Percentiles rank a stretch among this genome's conserved stretches.
Conservation (phyloP, 2,888 invertebrate genomes). For the Ochropleura plecta region DNA sequence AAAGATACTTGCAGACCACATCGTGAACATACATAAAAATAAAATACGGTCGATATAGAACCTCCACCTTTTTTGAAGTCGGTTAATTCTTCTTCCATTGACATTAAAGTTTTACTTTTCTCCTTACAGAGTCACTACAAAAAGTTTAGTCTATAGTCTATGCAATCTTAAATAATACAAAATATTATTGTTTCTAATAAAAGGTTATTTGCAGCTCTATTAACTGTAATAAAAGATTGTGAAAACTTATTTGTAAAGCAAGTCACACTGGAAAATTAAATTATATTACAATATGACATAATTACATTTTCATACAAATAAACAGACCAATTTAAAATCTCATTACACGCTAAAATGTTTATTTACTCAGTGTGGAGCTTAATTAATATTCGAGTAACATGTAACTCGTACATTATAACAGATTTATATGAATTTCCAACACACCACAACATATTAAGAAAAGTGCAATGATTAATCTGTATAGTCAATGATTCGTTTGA, state of each 20-base stretch:
- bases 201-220: conserved; percentile 1
- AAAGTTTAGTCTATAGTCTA: not conserved
- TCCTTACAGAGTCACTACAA: not conserved
- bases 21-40: too few species aligned
- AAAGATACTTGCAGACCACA: too few species aligned
- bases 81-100: not conserved
- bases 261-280: not conserved
- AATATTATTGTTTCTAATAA: not conserved
- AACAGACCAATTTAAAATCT: not conserved
- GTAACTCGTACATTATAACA: not conserved
- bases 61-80: too few species aligned
- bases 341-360: not conserved
- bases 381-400: not conserved
- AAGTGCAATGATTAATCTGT: not conserved
- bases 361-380: not conserved
- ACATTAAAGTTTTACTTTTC: not conserved
- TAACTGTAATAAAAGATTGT: not conserved
- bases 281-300: not conserved
- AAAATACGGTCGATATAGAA: too few species aligned
- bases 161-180: too few species aligned
- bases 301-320: not conserved
- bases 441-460: not conserved
- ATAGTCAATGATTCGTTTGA: not conserved
- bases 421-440: conserved; percentile 1
- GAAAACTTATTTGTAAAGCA: not conserved